Conservation (phyloP, 2,113 vertebrate species). For the Microcebus griseorufus region DNA sequence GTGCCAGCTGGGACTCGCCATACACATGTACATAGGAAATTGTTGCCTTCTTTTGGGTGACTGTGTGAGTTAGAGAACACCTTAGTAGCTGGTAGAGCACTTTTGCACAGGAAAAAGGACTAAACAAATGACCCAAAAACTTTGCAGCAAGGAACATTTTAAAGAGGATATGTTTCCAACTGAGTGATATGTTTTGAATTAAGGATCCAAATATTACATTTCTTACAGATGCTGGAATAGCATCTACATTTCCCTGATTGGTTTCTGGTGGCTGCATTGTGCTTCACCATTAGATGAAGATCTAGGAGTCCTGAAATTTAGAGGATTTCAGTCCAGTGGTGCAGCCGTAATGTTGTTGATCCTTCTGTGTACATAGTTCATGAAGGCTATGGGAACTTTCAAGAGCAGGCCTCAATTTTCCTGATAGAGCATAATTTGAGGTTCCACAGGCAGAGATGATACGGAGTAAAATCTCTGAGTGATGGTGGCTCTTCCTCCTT, state of each 20-base stretch:
- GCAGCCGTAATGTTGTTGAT: not conserved
- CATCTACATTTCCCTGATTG: slow-evolving; percentile 31
- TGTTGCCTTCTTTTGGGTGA: not conserved
- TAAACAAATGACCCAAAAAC: slow-evolving; percentile 6
- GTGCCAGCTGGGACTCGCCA: not conserved
- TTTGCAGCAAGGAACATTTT: not conserved
- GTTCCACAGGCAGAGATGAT: not conserved
- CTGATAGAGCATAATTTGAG: not conserved
- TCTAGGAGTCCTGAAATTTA: not conserved
- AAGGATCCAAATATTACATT: slow-evolving; percentile 48
- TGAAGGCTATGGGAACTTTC: not conserved
- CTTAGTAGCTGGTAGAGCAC: not conserved
- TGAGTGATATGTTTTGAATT: slow-evolving; percentile 49
- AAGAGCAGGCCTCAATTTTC: not conserved
- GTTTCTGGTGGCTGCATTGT: slow-evolving; percentile 40
- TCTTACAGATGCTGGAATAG: slow-evolving; percentile 51
- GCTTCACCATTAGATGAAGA: not conserved
- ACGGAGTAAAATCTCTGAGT: not conserved
- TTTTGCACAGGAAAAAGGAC: slow-evolving; percentile 30
- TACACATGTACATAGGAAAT: not conserved
- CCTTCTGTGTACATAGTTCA: not conserved
- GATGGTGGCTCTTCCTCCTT: not conserved
- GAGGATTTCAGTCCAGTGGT: not conserved
- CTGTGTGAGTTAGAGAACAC: not conserved
- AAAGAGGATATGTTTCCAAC: slow-evolving; percentile 4